Conservation (phyloP, 2,797 vertebrate species). For the Onychomys leucogaster region DNA sequence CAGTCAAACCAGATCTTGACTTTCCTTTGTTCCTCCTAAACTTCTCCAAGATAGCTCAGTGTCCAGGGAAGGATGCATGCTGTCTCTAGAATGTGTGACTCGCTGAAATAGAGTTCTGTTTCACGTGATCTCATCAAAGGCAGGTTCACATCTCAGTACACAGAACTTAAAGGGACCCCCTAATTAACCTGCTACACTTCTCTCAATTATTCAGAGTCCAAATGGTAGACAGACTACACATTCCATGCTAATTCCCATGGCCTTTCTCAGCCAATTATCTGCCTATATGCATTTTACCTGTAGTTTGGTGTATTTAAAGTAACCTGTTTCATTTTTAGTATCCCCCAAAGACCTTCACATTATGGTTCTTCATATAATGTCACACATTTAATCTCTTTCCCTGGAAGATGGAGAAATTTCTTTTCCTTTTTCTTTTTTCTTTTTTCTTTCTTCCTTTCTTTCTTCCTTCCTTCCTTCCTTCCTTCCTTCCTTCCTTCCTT, state of each 20-base stretch:
- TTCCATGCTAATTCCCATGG: not conserved
- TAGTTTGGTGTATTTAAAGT: too few relatives aligned
- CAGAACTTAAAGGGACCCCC: not conserved
- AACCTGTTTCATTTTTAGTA: not conserved
- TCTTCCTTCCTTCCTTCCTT: not conserved
- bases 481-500: not conserved
- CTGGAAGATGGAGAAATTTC: not conserved
- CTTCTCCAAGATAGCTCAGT: not conserved
- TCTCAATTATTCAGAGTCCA: not conserved
- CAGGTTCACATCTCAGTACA: accelerated
- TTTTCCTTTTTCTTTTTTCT: not conserved
- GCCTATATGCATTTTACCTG: not conserved
- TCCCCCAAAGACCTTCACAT: not conserved
- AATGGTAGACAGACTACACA: not conserved
- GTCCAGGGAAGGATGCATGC: not conserved
- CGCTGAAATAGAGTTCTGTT: not conserved
- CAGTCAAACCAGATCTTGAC: not conserved
- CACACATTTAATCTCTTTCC: not conserved
- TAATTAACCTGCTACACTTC: not conserved
- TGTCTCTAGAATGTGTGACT: not conserved
- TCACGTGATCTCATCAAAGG: too few relatives aligned
- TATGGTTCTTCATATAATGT: not conserved
- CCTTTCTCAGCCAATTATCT: not conserved
- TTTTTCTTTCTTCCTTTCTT: not conserved
- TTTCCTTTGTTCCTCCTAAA: not conserved